Percentiles rank a stretch among this genome's conserved stretches.
phyloP scores from a whole-genome alignment of 2,797 vertebrate genomes.

The Ammospiza maritima region DNA sequence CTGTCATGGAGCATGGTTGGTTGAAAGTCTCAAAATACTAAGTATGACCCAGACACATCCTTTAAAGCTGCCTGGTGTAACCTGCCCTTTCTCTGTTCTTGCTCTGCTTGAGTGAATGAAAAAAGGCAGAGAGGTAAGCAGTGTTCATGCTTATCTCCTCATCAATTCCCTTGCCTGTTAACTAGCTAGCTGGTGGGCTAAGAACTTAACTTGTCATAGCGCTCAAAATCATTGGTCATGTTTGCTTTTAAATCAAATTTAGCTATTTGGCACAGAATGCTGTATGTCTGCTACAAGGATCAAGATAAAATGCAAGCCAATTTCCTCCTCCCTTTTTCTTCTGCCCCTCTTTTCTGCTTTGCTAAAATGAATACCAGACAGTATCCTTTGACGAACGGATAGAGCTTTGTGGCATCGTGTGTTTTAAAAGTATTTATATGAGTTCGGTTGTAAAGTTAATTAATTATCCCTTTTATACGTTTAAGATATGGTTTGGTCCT shows the following conservation, averaged over 20 bases:
- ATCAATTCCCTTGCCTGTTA: background rate
- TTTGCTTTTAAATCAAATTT: background rate
- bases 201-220: background rate
- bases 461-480: too few species aligned
- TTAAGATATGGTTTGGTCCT: too few species aligned
- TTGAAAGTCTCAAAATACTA: background rate
- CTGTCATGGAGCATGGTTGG: background rate
- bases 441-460: too few species aligned
- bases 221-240: background rate
- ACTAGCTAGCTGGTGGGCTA: background rate
- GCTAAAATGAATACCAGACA: background rate
- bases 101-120: background rate
- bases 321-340: background rate
- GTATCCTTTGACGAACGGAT: background rate
- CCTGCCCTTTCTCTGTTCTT: background rate
- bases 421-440: too few species aligned
- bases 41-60: background rate
- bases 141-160: background rate
- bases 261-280: background rate
- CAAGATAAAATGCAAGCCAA: background rate
- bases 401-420: background rate
- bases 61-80: background rate
- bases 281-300: background rate
- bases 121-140: background rate
- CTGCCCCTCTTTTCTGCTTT: background rate